A percentile compares a stretch with the other conserved stretches of the same genome.
phyloP scores from a whole-genome alignment of 2,113 vertebrate genomes.

The Micromys minutus region DNA sequence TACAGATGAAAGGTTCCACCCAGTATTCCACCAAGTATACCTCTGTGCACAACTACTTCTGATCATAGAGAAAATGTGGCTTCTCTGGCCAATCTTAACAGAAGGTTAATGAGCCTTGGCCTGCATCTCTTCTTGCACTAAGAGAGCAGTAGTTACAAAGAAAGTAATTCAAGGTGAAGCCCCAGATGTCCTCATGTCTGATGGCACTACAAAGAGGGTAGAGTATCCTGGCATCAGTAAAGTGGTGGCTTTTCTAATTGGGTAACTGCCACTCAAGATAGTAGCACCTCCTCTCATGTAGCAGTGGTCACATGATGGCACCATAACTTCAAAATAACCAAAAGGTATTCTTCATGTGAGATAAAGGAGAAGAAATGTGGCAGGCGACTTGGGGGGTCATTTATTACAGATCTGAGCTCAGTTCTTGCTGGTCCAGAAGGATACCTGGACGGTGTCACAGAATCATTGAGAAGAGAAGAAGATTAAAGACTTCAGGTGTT shows the following conservation, averaged over 20 bases:
- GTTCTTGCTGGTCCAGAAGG: neutral
- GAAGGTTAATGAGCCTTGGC: neutral
- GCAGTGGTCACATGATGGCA: neutral
- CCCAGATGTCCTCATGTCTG: neutral
- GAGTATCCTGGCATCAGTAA: neutral
- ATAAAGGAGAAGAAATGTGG: neutral
- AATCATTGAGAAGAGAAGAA: neutral
- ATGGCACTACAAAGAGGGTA: neutral
- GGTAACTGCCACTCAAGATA: neutral
- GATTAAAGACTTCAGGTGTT: neutral
- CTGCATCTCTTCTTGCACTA: neutral
- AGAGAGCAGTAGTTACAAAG: neutral
- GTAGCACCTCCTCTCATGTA: neutral
- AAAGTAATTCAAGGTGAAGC: neutral
- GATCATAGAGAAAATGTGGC: neutral
- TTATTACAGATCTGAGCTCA: neutral
- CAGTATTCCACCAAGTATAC: neutral
- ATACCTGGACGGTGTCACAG: neutral
- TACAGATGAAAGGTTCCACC: neutral
- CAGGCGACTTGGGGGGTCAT: neutral
- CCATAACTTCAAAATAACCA: conserved; percentile 13
- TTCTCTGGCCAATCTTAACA: neutral
- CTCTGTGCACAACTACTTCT: neutral
- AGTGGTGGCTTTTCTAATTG: neutral
- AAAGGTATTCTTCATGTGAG: neutral